These are phyloP conservation scores for Catharus ustulatus DNA, from an alignment of 2,797 vertebrate genomes.

Conservation along the genomic window DNA sequence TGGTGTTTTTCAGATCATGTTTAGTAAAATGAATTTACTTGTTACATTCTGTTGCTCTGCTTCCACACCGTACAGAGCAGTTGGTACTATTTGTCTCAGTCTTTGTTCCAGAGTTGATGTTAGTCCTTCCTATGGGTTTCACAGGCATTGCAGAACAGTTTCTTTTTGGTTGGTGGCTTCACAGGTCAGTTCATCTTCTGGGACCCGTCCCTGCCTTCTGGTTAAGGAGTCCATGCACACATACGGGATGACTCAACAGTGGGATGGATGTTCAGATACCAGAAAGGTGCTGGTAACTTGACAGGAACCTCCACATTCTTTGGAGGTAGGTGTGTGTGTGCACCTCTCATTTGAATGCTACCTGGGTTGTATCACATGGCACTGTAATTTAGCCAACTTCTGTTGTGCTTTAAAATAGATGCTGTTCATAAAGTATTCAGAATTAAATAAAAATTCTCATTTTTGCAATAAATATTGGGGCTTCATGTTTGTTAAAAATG, in stretches of 20 bases:
- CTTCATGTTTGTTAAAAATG: neutral
- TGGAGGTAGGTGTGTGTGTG: constrained; percentile 42
- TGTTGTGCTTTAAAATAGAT: neutral
- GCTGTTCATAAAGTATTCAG: neutral
- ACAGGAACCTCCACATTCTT: constrained; percentile 68
- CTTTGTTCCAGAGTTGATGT: neutral
- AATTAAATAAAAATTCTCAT: neutral
- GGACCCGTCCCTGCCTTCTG: constrained; percentile 61
- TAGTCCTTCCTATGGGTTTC: neutral
- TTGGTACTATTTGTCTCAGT: neutral
- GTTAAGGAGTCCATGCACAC: constrained; percentile 63
- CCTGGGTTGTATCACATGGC: neutral
- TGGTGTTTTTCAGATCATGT: neutral
- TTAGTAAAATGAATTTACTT: neutral
- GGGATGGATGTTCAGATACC: constrained; percentile 62
- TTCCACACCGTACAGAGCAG: neutral
- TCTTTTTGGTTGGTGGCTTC: constrained; percentile 48
- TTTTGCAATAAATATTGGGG: neutral
- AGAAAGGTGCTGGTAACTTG: constrained; percentile 64
- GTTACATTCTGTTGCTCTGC: neutral
- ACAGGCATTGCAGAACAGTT: neutral
- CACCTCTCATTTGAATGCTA: neutral
- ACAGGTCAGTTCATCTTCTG: constrained; percentile 57
- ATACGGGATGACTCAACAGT: constrained; percentile 59
- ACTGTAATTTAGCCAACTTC: neutral